Conservation (phyloP, 2,888 invertebrate species). For the Melanostoma mellinum region DNA sequence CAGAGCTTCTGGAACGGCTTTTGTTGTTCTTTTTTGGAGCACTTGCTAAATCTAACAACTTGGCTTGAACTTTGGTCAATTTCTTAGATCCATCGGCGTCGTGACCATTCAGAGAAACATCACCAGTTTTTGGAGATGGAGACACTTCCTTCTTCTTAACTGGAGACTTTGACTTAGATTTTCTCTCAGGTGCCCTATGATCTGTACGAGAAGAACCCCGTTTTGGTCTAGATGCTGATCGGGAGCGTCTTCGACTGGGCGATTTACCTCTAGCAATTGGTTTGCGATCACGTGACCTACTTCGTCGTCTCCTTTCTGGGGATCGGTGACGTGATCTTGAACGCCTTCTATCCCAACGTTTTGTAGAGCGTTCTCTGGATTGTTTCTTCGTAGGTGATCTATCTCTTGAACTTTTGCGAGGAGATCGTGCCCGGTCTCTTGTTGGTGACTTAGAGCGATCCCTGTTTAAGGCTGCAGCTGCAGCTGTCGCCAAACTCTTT, state of each 20-base stretch:
- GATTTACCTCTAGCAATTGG: constrained; percentile 70
- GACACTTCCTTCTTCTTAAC: constrained; percentile 72
- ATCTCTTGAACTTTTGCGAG: constrained; percentile 78
- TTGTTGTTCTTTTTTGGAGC: constrained; percentile 78
- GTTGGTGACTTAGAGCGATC: constrained; percentile 77
- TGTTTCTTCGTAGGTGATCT: constrained; percentile 78
- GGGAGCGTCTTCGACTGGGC: constrained; percentile 75
- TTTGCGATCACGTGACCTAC: constrained; percentile 76
- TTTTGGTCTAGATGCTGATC: constrained; percentile 75
- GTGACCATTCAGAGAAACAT: constrained; percentile 56
- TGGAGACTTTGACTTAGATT: constrained; percentile 76
- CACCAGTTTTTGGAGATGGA: constrained; percentile 50
- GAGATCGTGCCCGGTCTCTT: constrained; percentile 79
- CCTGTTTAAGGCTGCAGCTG: constrained; percentile 70
- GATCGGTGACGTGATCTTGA: constrained; percentile 76
- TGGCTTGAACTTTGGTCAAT: constrained; percentile 85
- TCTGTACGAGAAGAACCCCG: constrained; percentile 71
- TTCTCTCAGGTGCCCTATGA: constrained; percentile 74
- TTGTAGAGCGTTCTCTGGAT: constrained; percentile 77
- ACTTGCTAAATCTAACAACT: constrained; percentile 84
- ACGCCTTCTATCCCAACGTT: constrained; percentile 75
- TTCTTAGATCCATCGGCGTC: constrained; percentile 73
- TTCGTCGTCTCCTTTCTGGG: constrained; percentile 74
- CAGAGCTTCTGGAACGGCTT: constrained; percentile 74
- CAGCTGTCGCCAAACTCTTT: constrained; percentile 43